These are phyloP conservation scores for human (Homo sapiens) DNA, from an alignment of 2,113 vertebrate species.

Conservation along the genomic window DNA sequence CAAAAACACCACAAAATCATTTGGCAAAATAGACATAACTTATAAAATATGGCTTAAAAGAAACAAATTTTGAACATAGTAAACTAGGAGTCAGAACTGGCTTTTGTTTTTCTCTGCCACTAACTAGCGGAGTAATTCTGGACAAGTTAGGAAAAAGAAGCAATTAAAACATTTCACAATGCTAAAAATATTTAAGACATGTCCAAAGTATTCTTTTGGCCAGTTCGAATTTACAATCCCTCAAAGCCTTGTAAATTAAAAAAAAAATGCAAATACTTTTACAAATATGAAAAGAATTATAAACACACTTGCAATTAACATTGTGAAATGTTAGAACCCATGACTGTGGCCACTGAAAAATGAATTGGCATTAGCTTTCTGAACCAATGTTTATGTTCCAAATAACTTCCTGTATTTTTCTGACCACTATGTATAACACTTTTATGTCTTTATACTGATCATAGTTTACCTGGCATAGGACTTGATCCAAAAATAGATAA, in stretches of 20 bases:
- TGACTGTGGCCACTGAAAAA: not conserved
- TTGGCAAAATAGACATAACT: constrained; percentile 3
- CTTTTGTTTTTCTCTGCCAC: constrained; percentile 1
- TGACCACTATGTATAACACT: not conserved
- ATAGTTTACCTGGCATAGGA: constrained; percentile 88
- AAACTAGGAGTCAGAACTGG: not conserved
- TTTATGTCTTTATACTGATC: not conserved
- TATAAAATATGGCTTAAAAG: not conserved
- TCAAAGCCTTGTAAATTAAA: not conserved
- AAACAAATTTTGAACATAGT: not conserved
- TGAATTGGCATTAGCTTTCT: not conserved
- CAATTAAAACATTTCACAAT: constrained; percentile 29
- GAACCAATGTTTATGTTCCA: constrained; percentile 20
- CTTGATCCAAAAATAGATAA: constrained; percentile 96
- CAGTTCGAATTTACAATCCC: constrained; percentile 48
- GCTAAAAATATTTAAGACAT: constrained; percentile 19
- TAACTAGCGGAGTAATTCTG: constrained; percentile 22
- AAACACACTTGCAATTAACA: not conserved
- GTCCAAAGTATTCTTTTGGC: constrained; percentile 7
- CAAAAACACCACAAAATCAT: not conserved
- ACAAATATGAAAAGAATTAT: not conserved
- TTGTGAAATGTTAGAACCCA: not conserved
- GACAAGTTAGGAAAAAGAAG: not conserved
- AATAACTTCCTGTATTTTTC: not conserved
- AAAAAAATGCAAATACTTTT: constrained; percentile 25